phyloP scores from a whole-genome alignment of 1,140 invertebrate genomes.

The Anthonomus grandis region DNA sequence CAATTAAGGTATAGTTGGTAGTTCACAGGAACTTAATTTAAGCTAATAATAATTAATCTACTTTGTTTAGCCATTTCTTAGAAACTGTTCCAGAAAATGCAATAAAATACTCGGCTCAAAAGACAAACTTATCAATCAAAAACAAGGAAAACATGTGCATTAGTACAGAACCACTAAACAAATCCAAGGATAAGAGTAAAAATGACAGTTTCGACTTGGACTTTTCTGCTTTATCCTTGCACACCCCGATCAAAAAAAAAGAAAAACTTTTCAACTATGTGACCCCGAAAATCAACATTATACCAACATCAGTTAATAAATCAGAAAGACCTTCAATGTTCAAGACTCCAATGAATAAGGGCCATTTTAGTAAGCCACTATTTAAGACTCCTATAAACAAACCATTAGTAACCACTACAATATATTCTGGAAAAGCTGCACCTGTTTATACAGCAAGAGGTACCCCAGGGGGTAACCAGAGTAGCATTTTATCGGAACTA shows the following conservation, averaged over 20 bases:
- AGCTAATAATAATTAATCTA: too few species aligned
- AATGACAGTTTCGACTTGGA: slow-evolving; percentile 31
- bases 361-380: slow-evolving; percentile 1
- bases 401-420: not conserved
- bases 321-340: slow-evolving; percentile 1
- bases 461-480: not conserved
- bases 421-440: not conserved
- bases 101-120: too few species aligned
- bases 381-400: slow-evolving; percentile 22
- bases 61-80: too few species aligned
- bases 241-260: slow-evolving; percentile 21
- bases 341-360: slow-evolving; percentile 3
- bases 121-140: too few species aligned
- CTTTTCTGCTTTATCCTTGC: slow-evolving; percentile 21
- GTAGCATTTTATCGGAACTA: not conserved
- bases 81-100: too few species aligned
- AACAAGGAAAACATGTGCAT: too few species aligned
- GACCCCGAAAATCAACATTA: slow-evolving; percentile 28
- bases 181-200: not conserved
- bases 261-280: slow-evolving; percentile 9
- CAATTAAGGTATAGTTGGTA: too few species aligned
- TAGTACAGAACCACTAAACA: too few species aligned
- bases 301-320: slow-evolving; percentile 6
- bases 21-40: too few species aligned
- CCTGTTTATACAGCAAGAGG: slow-evolving; percentile 2